These are phyloP conservation scores for Smittia aterrima DNA, from an alignment of 2,888 invertebrate species.

Conservation along the genomic window DNA sequence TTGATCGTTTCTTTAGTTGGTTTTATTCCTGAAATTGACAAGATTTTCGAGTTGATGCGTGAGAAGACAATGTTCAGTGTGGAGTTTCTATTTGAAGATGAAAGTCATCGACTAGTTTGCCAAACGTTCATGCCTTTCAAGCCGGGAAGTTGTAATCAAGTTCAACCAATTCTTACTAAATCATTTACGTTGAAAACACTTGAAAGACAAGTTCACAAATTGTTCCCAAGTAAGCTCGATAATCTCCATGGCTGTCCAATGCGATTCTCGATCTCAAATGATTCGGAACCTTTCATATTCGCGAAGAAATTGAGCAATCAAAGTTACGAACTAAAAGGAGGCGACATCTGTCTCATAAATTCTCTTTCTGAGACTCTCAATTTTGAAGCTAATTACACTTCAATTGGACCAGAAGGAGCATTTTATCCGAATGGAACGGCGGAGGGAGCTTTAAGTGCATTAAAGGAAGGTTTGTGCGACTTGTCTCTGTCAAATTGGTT, in stretches of 20 bases:
- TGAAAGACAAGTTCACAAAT: not conserved
- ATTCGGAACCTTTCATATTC: not conserved
- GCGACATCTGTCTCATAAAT: slow-evolving; percentile 9
- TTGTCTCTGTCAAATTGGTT: not conserved
- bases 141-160: not conserved
- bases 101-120: not conserved
- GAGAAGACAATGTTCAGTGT: not conserved
- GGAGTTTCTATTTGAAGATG: not conserved
- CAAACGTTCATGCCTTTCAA: slow-evolving; percentile 4
- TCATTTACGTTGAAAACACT: not conserved
- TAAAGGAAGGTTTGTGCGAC: not conserved
- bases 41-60: not conserved
- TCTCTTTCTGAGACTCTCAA: not conserved
- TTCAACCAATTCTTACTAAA: not conserved
- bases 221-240: not conserved
- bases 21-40: not conserved
- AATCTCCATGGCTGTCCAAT: slow-evolving; percentile 24
- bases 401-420: not conserved
- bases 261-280: not conserved
- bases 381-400: not conserved
- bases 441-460: not conserved
- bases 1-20: not conserved
- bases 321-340: not conserved
- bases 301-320: not conserved
- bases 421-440: no score